These are phyloP conservation scores for Hirundo rustica DNA, from an alignment of 2,797 vertebrate genomes.

Conservation along the genomic window DNA sequence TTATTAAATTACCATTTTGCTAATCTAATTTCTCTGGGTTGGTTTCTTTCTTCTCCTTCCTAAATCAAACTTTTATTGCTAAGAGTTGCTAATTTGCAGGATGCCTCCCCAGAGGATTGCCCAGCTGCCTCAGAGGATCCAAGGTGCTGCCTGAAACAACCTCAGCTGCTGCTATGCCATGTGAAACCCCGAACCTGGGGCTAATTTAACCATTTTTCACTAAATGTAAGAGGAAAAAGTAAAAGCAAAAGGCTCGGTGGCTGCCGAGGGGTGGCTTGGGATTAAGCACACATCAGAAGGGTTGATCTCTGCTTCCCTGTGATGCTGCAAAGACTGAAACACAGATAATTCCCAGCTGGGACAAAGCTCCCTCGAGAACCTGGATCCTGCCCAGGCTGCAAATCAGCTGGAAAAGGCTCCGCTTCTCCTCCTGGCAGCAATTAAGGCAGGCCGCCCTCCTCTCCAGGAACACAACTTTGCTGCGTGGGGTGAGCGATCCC, in stretches of 20 bases:
- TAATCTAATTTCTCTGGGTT: background rate
- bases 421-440: background rate
- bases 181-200: background rate
- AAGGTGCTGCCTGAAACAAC: background rate
- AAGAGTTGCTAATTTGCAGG: conserved; percentile 20
- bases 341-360: background rate
- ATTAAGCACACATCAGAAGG: background rate
- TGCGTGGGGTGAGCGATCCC: background rate
- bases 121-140: background rate
- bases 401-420: background rate
- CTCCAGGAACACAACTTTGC: accelerated
- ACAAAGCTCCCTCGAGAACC: background rate
- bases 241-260: too few relatives aligned
- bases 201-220: background rate
- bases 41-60: background rate
- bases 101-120: background rate
- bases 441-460: background rate
- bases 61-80: conserved; percentile 6
- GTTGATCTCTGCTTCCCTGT: background rate
- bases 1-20: conserved; percentile 22
- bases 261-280: background rate
- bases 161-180: background rate
- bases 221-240: background rate
- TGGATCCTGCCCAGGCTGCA: background rate
- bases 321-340: background rate